phyloP scores from a whole-genome alignment of 1,140 invertebrate genomes.

The Drosophila gunungcola region DNA sequence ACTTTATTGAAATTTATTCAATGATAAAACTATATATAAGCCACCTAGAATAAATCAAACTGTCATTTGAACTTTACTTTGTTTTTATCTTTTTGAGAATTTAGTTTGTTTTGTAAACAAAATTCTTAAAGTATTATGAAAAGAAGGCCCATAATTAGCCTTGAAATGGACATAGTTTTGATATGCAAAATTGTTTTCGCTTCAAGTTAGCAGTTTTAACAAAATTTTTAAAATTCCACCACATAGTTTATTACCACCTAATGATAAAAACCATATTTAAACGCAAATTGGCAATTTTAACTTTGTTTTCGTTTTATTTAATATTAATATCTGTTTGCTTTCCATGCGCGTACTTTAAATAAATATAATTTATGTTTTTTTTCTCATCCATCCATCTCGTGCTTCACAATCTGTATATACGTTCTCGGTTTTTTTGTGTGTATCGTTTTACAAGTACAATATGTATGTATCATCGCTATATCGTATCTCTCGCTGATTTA shows the following conservation, averaged over 20 bases:
- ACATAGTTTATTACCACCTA: neutral
- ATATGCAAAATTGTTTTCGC: too few relatives aligned
- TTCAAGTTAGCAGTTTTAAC: too few relatives aligned
- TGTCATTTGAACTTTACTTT: too few relatives aligned
- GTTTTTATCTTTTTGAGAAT: too few relatives aligned
- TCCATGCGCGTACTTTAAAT: conserved; percentile 82
- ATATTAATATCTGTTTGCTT: conserved; percentile 83
- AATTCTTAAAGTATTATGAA: too few relatives aligned
- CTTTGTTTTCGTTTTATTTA: conserved; percentile 80
- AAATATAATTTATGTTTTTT: conserved; percentile 80
- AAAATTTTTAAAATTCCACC: too few relatives aligned
- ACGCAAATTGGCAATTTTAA: conserved; percentile 40
- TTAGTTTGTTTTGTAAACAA: too few relatives aligned
- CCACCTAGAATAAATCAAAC: too few relatives aligned
- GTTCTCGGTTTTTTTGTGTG: conserved; percentile 42
- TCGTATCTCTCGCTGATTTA: conserved; percentile 34
- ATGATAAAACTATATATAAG: too few relatives aligned
- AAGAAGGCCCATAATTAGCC: too few relatives aligned
- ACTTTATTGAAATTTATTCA: too few relatives aligned
- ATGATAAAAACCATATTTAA: neutral
- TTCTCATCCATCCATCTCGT: conserved; percentile 28
- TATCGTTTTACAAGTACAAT: conserved; percentile 81
- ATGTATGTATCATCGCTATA: conserved; percentile 62
- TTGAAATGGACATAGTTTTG: too few relatives aligned
- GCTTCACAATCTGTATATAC: conserved; percentile 61